These are phyloP conservation scores for Synergus laeviventris DNA, from an alignment of 2,888 invertebrate genomes.

Conservation along the genomic window DNA sequence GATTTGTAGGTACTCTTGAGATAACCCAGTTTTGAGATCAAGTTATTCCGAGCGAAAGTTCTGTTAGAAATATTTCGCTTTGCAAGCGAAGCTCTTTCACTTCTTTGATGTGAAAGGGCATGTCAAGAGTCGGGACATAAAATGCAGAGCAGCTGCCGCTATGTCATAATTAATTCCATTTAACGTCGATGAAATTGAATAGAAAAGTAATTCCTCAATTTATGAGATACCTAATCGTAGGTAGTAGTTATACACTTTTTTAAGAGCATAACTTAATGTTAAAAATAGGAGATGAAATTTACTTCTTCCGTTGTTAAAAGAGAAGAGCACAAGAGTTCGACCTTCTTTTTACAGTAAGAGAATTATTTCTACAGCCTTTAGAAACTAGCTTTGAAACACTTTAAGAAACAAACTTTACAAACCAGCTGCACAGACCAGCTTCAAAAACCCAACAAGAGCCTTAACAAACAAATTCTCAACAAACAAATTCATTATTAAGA, in stretches of 20 bases:
- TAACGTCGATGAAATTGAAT: neutral
- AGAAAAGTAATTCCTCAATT: neutral
- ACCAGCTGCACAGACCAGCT: no score
- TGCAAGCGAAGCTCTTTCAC: neutral
- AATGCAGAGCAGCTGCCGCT: neutral
- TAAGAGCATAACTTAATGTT: no score
- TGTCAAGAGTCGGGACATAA: neutral
- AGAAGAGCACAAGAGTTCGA: no score
- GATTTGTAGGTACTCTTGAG: neutral
- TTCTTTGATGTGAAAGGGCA: neutral
- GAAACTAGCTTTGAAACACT: no score
- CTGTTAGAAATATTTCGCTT: neutral
- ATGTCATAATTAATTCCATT: constrained; percentile 11
- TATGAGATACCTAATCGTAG: neutral
- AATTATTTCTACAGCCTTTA: no score
- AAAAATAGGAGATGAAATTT: no score
- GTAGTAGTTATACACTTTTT: neutral
- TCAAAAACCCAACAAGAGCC: no score
- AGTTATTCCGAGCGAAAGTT: neutral
- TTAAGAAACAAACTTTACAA: no score
- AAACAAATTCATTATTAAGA: no score
- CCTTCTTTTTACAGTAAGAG: no score
- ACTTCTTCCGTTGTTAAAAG: no score
- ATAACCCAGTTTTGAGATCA: neutral
- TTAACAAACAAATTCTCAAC: no score